Percentiles rank a stretch among this genome's conserved stretches.
Conservation (phyloP, 2,113 vertebrate genomes). For the Semicossyphus pulcher region DNA sequence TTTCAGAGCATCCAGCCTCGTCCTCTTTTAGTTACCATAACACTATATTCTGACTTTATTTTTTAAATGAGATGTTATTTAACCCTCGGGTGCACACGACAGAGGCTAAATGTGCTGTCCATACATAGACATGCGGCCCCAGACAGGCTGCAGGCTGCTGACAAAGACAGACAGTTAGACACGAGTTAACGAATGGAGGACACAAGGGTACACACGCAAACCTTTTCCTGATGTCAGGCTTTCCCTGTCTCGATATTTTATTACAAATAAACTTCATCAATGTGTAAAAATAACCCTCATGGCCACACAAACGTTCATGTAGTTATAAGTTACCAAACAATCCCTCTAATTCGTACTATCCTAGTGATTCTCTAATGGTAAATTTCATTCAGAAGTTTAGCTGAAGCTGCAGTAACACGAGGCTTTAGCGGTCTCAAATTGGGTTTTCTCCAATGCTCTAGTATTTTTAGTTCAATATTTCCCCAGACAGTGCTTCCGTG, state of each 20-base stretch:
- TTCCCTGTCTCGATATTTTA: not conserved
- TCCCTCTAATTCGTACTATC: not conserved
- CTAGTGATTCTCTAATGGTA: not conserved
- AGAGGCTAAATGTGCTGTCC: slow-evolving; percentile 50
- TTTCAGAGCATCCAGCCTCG: slow-evolving; percentile 41
- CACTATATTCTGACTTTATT: slow-evolving; percentile 13
- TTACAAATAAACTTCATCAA: not conserved
- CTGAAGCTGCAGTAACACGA: not conserved
- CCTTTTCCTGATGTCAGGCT: not conserved
- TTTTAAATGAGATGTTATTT: slow-evolving; percentile 48
- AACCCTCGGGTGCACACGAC: slow-evolving; percentile 25
- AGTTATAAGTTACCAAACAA: too few species aligned
- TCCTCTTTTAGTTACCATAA: not conserved
- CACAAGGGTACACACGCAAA: not conserved
- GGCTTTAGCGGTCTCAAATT: too few species aligned
- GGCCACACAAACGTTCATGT: not conserved
- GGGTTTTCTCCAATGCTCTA: not conserved
- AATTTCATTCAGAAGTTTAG: not conserved
- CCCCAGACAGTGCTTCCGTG: slow-evolving; percentile 11
- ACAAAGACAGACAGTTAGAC: slow-evolving; percentile 42
- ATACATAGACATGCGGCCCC: slow-evolving; percentile 40
- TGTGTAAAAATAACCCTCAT: not conserved
- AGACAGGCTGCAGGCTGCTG: slow-evolving; percentile 51
- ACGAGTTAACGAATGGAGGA: slow-evolving; percentile 53
- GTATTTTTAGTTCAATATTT: slow-evolving; percentile 24